Base-by-base conservation (phyloP, 1,140 invertebrate species). In the Ceratosolen fusciceps region DNA sequence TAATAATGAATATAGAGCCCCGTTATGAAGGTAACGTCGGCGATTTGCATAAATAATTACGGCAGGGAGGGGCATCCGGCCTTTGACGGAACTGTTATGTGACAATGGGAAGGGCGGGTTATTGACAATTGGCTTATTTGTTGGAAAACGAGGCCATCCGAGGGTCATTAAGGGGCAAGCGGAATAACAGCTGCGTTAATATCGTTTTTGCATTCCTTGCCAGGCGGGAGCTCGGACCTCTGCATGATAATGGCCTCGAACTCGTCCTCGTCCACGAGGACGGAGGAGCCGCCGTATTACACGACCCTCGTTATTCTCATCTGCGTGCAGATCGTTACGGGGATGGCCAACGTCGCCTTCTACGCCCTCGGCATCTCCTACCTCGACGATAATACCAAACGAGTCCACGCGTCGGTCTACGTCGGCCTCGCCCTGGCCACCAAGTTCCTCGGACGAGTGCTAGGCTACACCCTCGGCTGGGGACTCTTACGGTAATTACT, bases 321-420 rank as follows among this genome's bases (percentile, higher is more conserved):
- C 74, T 43, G 91, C 0, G 90, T 93, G 0, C 93, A 94, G 84
- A 86, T 94, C 77, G 83, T 92, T 2, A 88, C 91, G 62, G 93
- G 92, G 16, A 87, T 94, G 60, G 92, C 91, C 12, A 91, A 91
- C 24, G 88, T 93, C 56, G 90, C 92, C 0, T 94, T 93, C 81
- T 93, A 92, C 82, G 91, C 93, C 0, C 86, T 94, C 1, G 94
- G 93, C 2, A 88, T 94, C 24, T 92, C 93, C 3, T 95, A 94
- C 84, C 90, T 94, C 37, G 93, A 94, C 80, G 94, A 94, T 81
- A 94, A 94, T 82, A 92, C 93, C 0, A 90, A 92, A 71, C 92
- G 89, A 76, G 90, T 91, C 58, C 91, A 93, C 60, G 91, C 92
- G 26, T 89, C 93, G 9, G 83, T 87, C 16, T 91, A 91, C 24